phyloP scores from a whole-genome alignment of 2,113 vertebrate species.

The Rostratula benghalensis region DNA sequence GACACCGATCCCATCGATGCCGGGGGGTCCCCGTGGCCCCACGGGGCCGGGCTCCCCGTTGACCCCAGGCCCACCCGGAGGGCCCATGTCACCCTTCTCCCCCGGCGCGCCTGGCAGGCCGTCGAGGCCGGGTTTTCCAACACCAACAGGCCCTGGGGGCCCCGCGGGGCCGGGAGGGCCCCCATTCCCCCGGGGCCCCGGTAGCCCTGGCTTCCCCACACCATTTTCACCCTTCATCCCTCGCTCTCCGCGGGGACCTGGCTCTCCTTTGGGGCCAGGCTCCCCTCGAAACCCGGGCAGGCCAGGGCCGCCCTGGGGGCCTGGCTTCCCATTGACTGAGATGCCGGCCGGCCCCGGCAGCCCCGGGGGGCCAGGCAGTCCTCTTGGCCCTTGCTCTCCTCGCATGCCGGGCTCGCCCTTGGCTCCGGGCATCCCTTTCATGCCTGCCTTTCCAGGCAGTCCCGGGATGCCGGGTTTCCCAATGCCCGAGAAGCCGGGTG shows the following conservation, averaged over 20 bases:
- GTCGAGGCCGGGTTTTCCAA: constrained; percentile 88
- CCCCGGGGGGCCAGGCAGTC: constrained; percentile 87
- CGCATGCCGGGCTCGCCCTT: constrained; percentile 83
- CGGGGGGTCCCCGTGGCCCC: constrained; percentile 86
- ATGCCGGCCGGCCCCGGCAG: constrained; percentile 93
- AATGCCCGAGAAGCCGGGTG: constrained; percentile 89
- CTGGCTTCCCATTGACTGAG: constrained; percentile 94
- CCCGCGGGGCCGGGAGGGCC: constrained; percentile 85
- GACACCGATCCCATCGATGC: constrained; percentile 83
- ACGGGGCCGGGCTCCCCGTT: constrained; percentile 81
- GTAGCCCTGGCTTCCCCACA: constrained; percentile 86
- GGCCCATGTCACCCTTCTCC: constrained; percentile 86
- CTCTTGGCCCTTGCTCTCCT: constrained; percentile 89
- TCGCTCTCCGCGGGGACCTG: constrained; percentile 85
- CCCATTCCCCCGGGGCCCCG: constrained; percentile 83
- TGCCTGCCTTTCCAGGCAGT: constrained; percentile 90
- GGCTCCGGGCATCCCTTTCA: constrained; percentile 82
- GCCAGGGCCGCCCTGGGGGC: constrained; percentile 85
- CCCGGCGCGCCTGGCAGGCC: constrained; percentile 86
- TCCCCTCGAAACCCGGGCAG: constrained; percentile 87
- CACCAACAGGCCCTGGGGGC: constrained; percentile 70
- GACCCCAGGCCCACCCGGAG: constrained; percentile 80
- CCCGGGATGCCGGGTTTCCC: constrained; percentile 94
- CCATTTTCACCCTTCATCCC: constrained; percentile 92
- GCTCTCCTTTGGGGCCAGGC: constrained; percentile 85